Percentiles rank a stretch among this genome's conserved stretches.
phyloP scores from a whole-genome alignment of 2,888 invertebrate species.

The Acronicta alni region DNA sequence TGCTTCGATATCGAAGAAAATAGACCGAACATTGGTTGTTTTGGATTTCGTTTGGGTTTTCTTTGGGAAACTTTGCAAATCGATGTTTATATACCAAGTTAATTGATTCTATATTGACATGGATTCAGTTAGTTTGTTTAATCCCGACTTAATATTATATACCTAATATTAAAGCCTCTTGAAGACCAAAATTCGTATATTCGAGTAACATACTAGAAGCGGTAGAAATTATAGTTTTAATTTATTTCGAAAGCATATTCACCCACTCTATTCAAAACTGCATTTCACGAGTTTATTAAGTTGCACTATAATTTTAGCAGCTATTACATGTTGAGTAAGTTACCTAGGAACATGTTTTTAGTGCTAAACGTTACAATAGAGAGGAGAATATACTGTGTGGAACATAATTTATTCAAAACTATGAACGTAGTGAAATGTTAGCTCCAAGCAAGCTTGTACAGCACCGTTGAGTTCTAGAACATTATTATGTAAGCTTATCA shows the following conservation, averaged over 20 bases:
- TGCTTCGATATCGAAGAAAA: slow-evolving; percentile 9
- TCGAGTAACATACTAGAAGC: no score
- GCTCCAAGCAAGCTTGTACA: slow-evolving; percentile 45
- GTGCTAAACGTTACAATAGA: slow-evolving; percentile 32
- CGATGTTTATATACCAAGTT: not conserved
- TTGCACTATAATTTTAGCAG: slow-evolving; percentile 8
- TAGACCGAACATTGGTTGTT: slow-evolving; percentile 6
- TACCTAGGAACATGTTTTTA: slow-evolving; percentile 14
- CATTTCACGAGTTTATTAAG: slow-evolving; percentile 1
- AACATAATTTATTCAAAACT: slow-evolving; percentile 53
- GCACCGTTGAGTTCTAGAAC: slow-evolving; percentile 33
- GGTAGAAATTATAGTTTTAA: no score
- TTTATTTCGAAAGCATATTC: not conserved
- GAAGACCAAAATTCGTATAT: no score
- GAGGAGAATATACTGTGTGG: slow-evolving; percentile 31
- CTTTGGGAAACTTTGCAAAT: not conserved
- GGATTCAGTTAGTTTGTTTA: no score
- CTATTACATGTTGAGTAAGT: not conserved
- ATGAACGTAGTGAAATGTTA: slow-evolving; percentile 37
- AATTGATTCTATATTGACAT: not conserved
- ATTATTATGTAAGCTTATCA: slow-evolving; percentile 40
- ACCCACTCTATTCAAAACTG: not conserved
- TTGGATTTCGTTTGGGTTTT: not conserved
- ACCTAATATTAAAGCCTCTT: no score
- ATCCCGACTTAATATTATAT: no score